Percentiles rank a stretch among this genome's conserved stretches.
phyloP scores from a whole-genome alignment of 1,140 invertebrate genomes.

The Choristoneura fumiferana region DNA sequence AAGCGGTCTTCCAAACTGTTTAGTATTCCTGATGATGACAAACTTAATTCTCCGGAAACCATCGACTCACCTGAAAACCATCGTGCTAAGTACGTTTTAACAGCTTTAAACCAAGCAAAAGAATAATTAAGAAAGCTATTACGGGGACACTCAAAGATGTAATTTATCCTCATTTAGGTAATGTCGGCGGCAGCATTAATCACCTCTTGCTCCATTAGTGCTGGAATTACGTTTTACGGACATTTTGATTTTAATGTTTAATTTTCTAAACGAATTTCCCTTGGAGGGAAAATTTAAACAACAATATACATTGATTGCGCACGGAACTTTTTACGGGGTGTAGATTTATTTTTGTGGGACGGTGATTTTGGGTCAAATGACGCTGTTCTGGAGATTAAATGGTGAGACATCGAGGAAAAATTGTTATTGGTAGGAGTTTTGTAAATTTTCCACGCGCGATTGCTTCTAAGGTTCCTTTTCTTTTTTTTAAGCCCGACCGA shows the following conservation, averaged over 20 bases:
- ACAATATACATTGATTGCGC: constrained; percentile 15
- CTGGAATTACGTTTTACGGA: constrained; percentile 37
- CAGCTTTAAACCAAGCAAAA: constrained; percentile 34
- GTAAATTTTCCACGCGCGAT: too few relatives aligned
- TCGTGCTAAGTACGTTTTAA: background rate
- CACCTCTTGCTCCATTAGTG: constrained; percentile 61
- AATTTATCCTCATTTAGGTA: constrained; percentile 70
- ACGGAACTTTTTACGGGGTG: background rate
- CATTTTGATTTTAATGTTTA: constrained; percentile 18
- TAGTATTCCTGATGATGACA: too few relatives aligned
- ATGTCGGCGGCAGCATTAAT: constrained; percentile 60
- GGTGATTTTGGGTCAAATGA: background rate
- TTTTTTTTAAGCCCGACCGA: too few relatives aligned
- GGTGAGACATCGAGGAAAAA: background rate
- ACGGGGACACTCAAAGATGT: constrained; percentile 54
- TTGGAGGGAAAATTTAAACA: background rate
- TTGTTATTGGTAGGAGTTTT: too few relatives aligned
- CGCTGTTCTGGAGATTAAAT: background rate
- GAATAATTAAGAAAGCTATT: constrained; percentile 58
- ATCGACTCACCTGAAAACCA: background rate
- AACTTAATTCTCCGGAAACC: too few relatives aligned
- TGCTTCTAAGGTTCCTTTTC: too few relatives aligned
- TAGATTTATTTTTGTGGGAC: background rate
- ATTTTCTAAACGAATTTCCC: constrained; percentile 9
- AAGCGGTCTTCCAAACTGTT: too few relatives aligned